phyloP scores from a whole-genome alignment of 2,888 invertebrate species.

The Sericinus montela region DNA sequence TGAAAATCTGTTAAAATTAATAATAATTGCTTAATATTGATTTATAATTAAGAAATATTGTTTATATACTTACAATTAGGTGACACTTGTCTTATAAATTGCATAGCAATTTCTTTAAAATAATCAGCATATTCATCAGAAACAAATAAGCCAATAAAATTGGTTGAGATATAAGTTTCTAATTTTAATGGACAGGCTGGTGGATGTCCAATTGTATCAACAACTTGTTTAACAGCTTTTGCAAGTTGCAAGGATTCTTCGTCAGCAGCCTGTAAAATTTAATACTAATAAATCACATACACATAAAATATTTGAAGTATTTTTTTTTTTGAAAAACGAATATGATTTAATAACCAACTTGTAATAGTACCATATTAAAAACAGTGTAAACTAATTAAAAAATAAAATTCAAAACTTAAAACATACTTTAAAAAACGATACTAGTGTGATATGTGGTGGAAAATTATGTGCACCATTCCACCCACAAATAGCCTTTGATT shows the following conservation, averaged over 20 bases:
- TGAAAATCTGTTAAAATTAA: too few relatives aligned
- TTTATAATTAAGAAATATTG: too few relatives aligned
- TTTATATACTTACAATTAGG: conserved; percentile 81
- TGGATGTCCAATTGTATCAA: conserved; percentile 83
- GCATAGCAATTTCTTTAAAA: conserved; percentile 87
- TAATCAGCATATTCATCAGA: conserved; percentile 90
- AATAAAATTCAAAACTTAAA: conserved; percentile 7
- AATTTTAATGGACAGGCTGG: conserved; percentile 83
- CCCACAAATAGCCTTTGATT: conserved; percentile 85
- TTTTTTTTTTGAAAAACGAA: too few relatives aligned
- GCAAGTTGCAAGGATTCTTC: conserved; percentile 84
- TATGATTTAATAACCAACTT: too few relatives aligned
- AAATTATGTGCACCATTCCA: conserved; percentile 96
- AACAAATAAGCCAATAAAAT: conserved; percentile 95
- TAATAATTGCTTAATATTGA: too few relatives aligned
- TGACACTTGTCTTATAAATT: conserved; percentile 89
- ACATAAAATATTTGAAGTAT: too few relatives aligned
- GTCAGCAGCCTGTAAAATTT: conserved; percentile 82
- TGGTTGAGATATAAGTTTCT: conserved; percentile 91
- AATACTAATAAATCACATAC: too few relatives aligned
- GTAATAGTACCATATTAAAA: too few relatives aligned
- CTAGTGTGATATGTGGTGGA: conserved; percentile 93
- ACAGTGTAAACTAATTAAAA: neutral
- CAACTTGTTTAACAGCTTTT: conserved; percentile 85
- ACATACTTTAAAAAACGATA: conserved; percentile 91